phyloP scores from a whole-genome alignment of 2,888 invertebrate species.

The Lasioglossum pauxillum region DNA sequence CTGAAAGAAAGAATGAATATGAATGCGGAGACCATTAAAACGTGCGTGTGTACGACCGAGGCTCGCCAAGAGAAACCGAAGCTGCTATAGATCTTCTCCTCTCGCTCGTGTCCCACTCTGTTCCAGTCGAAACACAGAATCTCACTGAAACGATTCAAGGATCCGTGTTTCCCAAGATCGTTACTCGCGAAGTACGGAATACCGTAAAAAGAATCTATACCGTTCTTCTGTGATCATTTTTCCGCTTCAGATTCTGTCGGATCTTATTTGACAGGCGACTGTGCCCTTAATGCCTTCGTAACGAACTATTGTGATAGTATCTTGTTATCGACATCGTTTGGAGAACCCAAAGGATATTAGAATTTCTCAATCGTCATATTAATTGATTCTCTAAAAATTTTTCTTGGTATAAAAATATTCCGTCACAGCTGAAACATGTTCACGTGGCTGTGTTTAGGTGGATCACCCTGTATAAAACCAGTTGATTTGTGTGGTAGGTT shows the following conservation, averaged over 20 bases:
- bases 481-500: not conserved
- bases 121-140: constrained; percentile 8
- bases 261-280: not conserved
- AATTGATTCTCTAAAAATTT: no score
- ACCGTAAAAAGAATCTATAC: not conserved
- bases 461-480: no score
- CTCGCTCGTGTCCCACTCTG: constrained; percentile 31
- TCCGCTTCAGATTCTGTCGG: not conserved
- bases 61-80: constrained; percentile 7
- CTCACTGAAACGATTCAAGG: constrained; percentile 12
- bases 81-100: constrained; percentile 23
- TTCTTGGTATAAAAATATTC: no score
- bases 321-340: not conserved
- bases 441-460: no score
- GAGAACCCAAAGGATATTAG: not conserved
- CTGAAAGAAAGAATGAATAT: constrained; percentile 54
- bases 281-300: not conserved
- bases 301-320: not conserved
- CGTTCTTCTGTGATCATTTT: not conserved
- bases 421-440: no score
- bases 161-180: not conserved
- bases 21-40: constrained; percentile 62
- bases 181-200: not conserved
- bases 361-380: not conserved
- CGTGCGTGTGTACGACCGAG: constrained; percentile 42